Evolutionary conservation across 2,888 invertebrate genomes (phyloP).

Genomic region (Zeuzera pyrina): DNA sequence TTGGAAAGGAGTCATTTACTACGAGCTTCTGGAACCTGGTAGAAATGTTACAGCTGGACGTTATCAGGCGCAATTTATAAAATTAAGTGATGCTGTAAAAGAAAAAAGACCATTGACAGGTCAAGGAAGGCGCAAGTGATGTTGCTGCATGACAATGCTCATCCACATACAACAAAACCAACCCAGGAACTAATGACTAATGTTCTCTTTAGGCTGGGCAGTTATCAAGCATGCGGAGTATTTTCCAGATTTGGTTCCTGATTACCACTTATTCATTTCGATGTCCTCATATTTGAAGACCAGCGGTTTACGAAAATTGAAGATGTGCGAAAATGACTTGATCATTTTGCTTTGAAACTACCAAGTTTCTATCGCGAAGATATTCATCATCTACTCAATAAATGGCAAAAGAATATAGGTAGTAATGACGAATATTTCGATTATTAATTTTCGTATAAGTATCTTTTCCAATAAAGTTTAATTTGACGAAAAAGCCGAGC

Average conservation of each 20-base stretch:
- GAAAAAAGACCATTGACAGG: conserved; percentile 12
- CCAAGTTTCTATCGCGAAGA: conserved; percentile 2
- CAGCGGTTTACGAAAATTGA: conserved; percentile 1
- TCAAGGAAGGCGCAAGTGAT: conserved; percentile 9
- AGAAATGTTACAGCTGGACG: conserved; percentile 9
- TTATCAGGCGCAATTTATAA: conserved; percentile 10
- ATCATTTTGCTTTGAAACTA: too few relatives aligned
- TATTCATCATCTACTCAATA: conserved; percentile 1
- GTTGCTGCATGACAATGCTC: conserved; percentile 14
- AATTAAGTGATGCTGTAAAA: conserved; percentile 10
- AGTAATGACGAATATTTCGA: conserved; percentile 3
- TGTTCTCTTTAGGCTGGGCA: conserved; percentile 4
- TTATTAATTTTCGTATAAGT: too few relatives aligned
- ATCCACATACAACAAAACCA: conserved; percentile 7
- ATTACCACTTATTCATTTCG: conserved; percentile 1
- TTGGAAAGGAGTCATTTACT: conserved; percentile 14
- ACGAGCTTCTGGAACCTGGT: conserved; percentile 11
- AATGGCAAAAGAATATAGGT: conserved; percentile 1
- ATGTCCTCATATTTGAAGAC: conserved; percentile 3
- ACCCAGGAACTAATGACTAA: conserved; percentile 3
- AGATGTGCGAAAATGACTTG: conserved; percentile 2
- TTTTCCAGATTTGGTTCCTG: too few relatives aligned
- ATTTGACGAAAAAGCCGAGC: too few relatives aligned
- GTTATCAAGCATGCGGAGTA: conserved; percentile 3
- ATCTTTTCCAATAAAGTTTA: too few relatives aligned